Conservation (phyloP, 2,113 vertebrate species). For the Martes martes region DNA sequence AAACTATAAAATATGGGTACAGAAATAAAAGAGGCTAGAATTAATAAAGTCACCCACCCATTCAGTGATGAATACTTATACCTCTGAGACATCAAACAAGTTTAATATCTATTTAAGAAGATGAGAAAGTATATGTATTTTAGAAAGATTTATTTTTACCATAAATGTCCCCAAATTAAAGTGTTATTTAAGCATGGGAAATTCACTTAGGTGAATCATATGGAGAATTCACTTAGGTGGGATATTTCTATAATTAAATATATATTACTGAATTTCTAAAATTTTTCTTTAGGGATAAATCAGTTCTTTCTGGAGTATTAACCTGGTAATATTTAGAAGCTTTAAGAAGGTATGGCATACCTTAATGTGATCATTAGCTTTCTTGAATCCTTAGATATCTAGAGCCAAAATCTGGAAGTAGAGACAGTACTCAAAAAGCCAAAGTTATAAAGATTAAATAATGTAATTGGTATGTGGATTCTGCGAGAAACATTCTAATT, state of each 20-base stretch:
- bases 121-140: background rate
- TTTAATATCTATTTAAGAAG: slow-evolving; percentile 33
- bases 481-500: background rate
- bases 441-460: background rate
- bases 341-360: background rate
- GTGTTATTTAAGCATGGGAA: slow-evolving; percentile 28
- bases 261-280: slow-evolving; percentile 2
- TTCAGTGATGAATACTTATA: slow-evolving; percentile 21
- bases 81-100: background rate
- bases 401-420: background rate
- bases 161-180: slow-evolving; percentile 8
- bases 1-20: background rate
- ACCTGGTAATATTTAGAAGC: background rate
- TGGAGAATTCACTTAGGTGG: background rate
- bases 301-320: slow-evolving; percentile 26
- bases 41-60: background rate
- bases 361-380: background rate
- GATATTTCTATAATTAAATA: slow-evolving; percentile 13
- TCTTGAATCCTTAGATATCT: background rate
- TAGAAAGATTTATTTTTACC: slow-evolving; percentile 35
- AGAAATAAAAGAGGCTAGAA: background rate
- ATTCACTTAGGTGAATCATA: background rate
- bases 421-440: background rate
- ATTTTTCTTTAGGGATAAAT: background rate
- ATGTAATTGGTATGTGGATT: background rate